Evolutionary conservation across 2,888 invertebrate species (phyloP).

Genomic region (Tetheella fluctuosa): DNA sequence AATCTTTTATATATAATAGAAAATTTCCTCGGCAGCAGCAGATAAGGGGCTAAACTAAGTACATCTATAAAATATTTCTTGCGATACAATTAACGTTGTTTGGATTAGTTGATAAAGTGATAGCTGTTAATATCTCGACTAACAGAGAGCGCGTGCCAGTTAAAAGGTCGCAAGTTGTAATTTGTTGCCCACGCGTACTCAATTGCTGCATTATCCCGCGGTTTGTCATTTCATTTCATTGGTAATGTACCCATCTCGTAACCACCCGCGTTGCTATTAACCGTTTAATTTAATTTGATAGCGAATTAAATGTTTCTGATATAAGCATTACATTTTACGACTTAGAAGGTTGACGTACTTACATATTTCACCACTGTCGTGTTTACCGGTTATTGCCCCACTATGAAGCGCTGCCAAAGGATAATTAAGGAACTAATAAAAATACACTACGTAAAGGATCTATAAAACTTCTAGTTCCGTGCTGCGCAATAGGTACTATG

Average conservation of each 20-base stretch:
- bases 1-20: too few relatives aligned
- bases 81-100: too few relatives aligned
- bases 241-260: slow-evolving; percentile 27
- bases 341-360: too few relatives aligned
- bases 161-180: slow-evolving; percentile 47
- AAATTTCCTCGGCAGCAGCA: too few relatives aligned
- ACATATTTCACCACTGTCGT: too few relatives aligned
- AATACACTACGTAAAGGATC: background rate
- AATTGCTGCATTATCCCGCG: slow-evolving; percentile 41
- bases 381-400: background rate
- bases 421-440: background rate
- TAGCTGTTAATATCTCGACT: slow-evolving; percentile 15
- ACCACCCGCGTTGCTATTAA: slow-evolving; percentile 31
- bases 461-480: background rate
- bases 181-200: slow-evolving; percentile 47
- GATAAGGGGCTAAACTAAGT: too few relatives aligned
- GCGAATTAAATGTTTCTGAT: slow-evolving; percentile 11
- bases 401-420: background rate
- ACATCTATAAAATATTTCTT: too few relatives aligned
- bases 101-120: background rate
- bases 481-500: background rate
- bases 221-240: slow-evolving; percentile 38
- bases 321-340: slow-evolving; percentile 14
- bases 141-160: slow-evolving; percentile 34
- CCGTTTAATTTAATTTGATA: slow-evolving; percentile 31